Percentiles rank a stretch among this genome's conserved stretches.
Conservation (phyloP, 2,888 invertebrate genomes). For the Herminia tarsipennalis region DNA sequence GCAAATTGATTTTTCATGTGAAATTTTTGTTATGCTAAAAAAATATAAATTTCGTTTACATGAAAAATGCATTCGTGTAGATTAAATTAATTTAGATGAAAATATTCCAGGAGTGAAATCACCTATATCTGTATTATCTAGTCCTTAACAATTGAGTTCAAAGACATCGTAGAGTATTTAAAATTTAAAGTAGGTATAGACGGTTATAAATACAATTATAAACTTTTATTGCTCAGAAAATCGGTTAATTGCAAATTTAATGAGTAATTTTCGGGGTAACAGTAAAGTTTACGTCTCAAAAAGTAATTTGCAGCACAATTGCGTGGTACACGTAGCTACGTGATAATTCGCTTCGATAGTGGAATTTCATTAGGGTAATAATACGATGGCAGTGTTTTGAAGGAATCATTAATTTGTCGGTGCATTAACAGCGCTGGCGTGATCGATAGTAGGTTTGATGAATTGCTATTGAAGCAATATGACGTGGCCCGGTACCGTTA, state of each 20-base stretch:
- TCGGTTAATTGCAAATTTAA: slow-evolving; percentile 30
- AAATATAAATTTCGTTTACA: too few species aligned
- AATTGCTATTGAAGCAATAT: slow-evolving; percentile 50
- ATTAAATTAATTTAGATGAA: too few species aligned
- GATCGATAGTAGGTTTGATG: slow-evolving; percentile 68
- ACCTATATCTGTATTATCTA: too few species aligned
- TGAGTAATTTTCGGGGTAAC: slow-evolving; percentile 24
- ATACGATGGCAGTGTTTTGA: slow-evolving; percentile 56
- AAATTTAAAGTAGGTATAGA: slow-evolving; percentile 20
- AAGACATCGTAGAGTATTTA: slow-evolving; percentile 28
- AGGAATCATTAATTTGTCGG: slow-evolving; percentile 67
- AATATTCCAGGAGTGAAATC: too few species aligned
- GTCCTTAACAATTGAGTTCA: slow-evolving; percentile 26
- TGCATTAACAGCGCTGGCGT: slow-evolving; percentile 59
- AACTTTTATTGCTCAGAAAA: slow-evolving; percentile 32
- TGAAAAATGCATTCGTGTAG: too few species aligned
- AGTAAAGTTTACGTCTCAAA: slow-evolving; percentile 27
- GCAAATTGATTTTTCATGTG: too few species aligned
- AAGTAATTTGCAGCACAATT: slow-evolving; percentile 37
- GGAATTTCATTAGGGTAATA: slow-evolving; percentile 55
- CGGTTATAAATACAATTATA: slow-evolving; percentile 18
- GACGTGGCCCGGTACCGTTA: slow-evolving; percentile 29
- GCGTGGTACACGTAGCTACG: slow-evolving; percentile 20
- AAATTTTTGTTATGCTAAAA: too few species aligned
- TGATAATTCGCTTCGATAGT: slow-evolving; percentile 49